phyloP scores from a whole-genome alignment of 2,888 invertebrate species.

The Mesoligia furuncula region DNA sequence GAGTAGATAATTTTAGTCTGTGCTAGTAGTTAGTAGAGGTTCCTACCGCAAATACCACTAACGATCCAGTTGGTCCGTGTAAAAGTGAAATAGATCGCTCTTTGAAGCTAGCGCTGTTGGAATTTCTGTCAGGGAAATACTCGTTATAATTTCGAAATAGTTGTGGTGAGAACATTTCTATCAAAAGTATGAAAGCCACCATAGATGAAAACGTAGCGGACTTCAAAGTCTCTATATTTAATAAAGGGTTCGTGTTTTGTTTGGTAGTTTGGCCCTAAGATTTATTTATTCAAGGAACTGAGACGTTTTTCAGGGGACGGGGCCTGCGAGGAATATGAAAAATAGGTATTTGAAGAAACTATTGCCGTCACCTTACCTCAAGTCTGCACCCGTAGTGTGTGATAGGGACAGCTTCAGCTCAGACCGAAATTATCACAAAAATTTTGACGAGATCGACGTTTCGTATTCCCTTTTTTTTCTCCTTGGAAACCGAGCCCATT shows the following conservation, averaged over 20 bases:
- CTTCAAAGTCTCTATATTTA: not conserved
- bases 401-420: too few species aligned
- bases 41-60: slow-evolving; percentile 47
- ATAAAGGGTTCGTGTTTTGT: not conserved
- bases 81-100: slow-evolving; percentile 43
- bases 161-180: slow-evolving; percentile 9
- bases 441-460: too few species aligned
- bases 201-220: not conserved
- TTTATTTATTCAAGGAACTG: not conserved
- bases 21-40: not conserved
- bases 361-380: too few species aligned
- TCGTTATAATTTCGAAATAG: slow-evolving; percentile 23
- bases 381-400: too few species aligned
- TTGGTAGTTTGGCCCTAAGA: not conserved
- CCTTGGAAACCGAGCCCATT: too few species aligned
- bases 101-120: slow-evolving; percentile 1
- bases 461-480: too few species aligned
- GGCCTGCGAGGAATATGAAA: too few species aligned
- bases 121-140: slow-evolving; percentile 29
- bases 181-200: not conserved
- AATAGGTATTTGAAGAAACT: too few species aligned
- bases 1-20: slow-evolving; percentile 22
- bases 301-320: not conserved
- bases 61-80: slow-evolving; percentile 33
- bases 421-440: too few species aligned